Evolutionary conservation across 1,140 invertebrate species (phyloP).

Genomic region (Pemphigus obesinymphae): DNA sequence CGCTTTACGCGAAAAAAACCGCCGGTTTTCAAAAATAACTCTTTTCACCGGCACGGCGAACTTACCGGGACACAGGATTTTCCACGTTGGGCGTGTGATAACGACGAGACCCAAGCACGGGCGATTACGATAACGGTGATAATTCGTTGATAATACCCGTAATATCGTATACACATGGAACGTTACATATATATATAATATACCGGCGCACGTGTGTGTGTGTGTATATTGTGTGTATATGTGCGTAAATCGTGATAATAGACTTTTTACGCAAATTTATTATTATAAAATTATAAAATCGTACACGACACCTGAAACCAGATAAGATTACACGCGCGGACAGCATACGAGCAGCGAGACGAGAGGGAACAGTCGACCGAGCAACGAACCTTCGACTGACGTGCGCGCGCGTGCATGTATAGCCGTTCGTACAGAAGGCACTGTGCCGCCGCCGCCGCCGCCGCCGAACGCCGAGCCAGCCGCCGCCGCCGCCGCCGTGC

Average conservation of each 20-base stretch:
- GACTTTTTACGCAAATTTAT: background rate
- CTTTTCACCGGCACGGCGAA: background rate
- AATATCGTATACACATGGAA: background rate
- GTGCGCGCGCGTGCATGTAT: constrained; percentile 23
- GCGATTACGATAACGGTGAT: background rate
- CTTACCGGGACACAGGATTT: background rate
- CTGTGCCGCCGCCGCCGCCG: background rate
- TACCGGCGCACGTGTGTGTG: constrained; percentile 3
- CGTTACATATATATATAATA: no score
- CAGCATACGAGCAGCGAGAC: background rate
- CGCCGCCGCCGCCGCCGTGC: no score
- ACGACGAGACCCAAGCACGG: background rate
- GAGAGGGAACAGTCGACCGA: background rate
- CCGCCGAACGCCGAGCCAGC: background rate
- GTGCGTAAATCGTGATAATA: constrained; percentile 6
- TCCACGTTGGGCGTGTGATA: background rate
- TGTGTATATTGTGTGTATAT: background rate
- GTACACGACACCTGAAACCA: constrained; percentile 12
- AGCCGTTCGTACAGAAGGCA: background rate
- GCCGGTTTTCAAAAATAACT: background rate
- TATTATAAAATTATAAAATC: background rate
- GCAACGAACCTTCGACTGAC: constrained; percentile 34
- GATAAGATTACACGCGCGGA: constrained; percentile 8
- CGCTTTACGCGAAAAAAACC: no score
- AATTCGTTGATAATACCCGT: background rate